Base-by-base conservation (phyloP, 2,113 vertebrate genomes). In the Odocoileus hemionus region DNA sequence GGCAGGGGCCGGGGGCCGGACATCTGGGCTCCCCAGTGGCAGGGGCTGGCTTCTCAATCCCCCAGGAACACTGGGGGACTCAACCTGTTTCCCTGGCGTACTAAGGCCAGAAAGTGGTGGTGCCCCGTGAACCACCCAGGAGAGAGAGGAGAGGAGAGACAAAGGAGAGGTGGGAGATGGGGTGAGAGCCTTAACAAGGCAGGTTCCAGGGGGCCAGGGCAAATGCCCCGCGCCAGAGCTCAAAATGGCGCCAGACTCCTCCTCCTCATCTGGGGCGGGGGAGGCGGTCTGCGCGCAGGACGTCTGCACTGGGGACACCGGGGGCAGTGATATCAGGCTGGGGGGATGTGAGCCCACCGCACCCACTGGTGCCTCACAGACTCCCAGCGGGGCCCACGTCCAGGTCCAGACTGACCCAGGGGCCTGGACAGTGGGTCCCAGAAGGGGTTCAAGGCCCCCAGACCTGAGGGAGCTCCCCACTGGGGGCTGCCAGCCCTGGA, bases 171-270 rank as follows among this genome's bases (percentile, higher is more conserved):
- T 9, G 52, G 89, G 70, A 26, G 28, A 23, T 4, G 30, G 74
- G 39, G 23, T 17, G 17, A 2, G 33, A 25, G 14, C 33, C 36
- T 33, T 58, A 36, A 10, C 2, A 21, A 21, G 61, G 50, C n/a
- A 13, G 54, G 7, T 1, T 9, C 78, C 0, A 30, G 61, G 15
- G 28, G 79, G 6, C 19, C 0, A 2, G 17, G 26, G 54, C 6
- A 5, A n/a, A 89, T 7, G 25, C 64, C 88, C 0, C 1, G n/a
- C 1, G 1, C 25, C 23, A 0, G 15, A 58, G 50, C 3, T 0
- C 87, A 98, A 90, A 57, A 98, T 91, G 97, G 96, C 76, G n/a
- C 94, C 89, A 93, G 74, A 61, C 30, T 76, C 50, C 60, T 30
- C 1, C 55, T n/a, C n/a, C n/a, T 13, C 12, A 12, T 67, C 26